Evolutionary conservation across 2,888 invertebrate species (phyloP), one percentile per base, ranked within the genome.

Genomic region (Platycheirus rosarum): DNA sequence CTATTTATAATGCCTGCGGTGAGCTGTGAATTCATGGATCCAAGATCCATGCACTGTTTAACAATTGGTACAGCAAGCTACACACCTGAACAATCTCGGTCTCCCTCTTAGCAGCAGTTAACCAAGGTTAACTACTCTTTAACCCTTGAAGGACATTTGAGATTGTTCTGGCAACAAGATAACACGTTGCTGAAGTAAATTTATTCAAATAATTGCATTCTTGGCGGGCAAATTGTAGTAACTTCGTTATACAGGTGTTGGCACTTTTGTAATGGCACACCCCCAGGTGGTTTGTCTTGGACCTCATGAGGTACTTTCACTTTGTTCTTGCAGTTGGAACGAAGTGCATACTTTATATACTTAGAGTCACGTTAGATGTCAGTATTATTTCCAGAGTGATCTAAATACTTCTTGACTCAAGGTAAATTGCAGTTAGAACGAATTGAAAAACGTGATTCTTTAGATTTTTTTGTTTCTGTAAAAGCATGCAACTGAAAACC

Each of bases 141-240:
- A 75, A 65, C 75, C 79, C 69, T 80, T 60, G 57, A 69, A 80
- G 75, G 69, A 75, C 74, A 75, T 32, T 57, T 63, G 65, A 79
- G 74, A 69, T 63, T 70, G 63, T 70, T 76, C 57, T 71, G 37
- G 26, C 46, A 63, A n/a, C 35, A 26, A 48, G 37, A 69, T 48
- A 49, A 26, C 35, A 40, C 13, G 37, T 48, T 8, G 16, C 29
- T 20, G 37, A 29, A 13, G 71, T 57, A 49, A 29, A 70, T 69
- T 49, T 68, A 79, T 74, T 79, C 57, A 74, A 69, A 79, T 79
- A 69, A 68, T 23, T 32, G 29, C 63, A 60, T 48, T 63, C 57
- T 20, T 26, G 60, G 16, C 49, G 14, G 18, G 68, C 11, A 55
- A 69, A 46, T 70, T 63, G 49, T 14, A 29, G 57, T 20, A 37